A percentile compares a stretch with the other conserved stretches of the same genome.
phyloP scores from a whole-genome alignment of 2,797 vertebrate species.

The Enteromius anoplus region DNA sequence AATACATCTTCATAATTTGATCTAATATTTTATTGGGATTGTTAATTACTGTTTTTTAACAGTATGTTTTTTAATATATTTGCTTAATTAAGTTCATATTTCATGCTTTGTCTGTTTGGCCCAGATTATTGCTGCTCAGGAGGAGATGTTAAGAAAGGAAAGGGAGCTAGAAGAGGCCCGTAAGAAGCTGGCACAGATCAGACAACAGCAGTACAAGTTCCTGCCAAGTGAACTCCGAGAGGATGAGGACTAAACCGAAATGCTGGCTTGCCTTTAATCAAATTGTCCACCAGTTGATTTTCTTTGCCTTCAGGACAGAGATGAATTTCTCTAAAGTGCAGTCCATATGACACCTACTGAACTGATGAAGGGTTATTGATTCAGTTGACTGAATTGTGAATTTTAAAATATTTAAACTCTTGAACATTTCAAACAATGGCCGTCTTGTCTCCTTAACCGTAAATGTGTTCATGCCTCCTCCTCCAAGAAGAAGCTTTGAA shows the following conservation, averaged over 20 bases:
- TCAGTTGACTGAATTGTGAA: background rate
- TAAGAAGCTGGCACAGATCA: slow-evolving; percentile 96
- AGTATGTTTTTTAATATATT: background rate
- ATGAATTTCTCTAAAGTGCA: background rate
- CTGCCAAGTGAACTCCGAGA: slow-evolving; percentile 93
- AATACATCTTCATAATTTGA: too few species aligned
- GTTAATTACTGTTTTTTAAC: background rate
- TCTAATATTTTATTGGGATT: background rate
- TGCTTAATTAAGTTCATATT: background rate
- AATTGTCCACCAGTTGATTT: slow-evolving; percentile 8
- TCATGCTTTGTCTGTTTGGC: background rate
- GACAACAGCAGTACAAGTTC: slow-evolving; percentile 99
- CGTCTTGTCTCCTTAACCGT: background rate
- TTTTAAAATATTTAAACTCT: slow-evolving; percentile 19
- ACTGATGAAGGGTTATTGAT: background rate
- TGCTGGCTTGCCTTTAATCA: background rate
- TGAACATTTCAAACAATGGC: background rate
- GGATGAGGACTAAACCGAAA: slow-evolving; percentile 84
- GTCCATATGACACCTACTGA: background rate
- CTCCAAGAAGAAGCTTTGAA: slow-evolving; percentile 16
- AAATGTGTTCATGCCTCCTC: slow-evolving; percentile 11
- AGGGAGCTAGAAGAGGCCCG: slow-evolving; percentile 95
- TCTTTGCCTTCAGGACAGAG: background rate
- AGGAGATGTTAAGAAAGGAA: slow-evolving; percentile 98
- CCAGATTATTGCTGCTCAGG: slow-evolving; percentile 96